These are phyloP conservation scores for Gisinianus flammeolus DNA, from an alignment of 2,888 invertebrate species.

Conservation along the genomic window DNA sequence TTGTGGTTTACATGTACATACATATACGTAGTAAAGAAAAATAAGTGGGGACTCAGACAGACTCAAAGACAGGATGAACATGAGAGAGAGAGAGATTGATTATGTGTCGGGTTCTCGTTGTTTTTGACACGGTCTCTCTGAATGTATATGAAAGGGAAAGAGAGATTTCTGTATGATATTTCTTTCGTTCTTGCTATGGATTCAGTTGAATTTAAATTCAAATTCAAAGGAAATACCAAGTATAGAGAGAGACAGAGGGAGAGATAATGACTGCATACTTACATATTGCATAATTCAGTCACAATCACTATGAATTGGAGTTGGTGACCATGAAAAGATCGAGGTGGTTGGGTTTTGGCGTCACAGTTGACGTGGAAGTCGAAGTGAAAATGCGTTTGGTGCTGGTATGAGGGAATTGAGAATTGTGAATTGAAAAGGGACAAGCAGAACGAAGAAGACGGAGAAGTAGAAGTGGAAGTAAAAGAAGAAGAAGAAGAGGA, in stretches of 20 bases:
- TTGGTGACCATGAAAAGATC: not conserved
- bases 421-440: too few relatives aligned
- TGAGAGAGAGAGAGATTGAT: constrained; percentile 1
- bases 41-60: too few relatives aligned
- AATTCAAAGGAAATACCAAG: too few relatives aligned
- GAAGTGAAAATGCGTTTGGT: not conserved
- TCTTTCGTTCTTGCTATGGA: too few relatives aligned
- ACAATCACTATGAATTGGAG: constrained; percentile 13
- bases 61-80: too few relatives aligned
- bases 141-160: not conserved
- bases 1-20: too few relatives aligned
- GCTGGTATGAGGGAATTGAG: too few relatives aligned
- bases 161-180: not conserved
- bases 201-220: not conserved
- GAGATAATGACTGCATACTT: not conserved
- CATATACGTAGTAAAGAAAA: too few relatives aligned
- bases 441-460: too few relatives aligned
- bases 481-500: not conserved
- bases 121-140: constrained; percentile 5
- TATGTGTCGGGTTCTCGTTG: not conserved
- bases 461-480: too few relatives aligned
- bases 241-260: not conserved
- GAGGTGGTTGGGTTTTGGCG: not conserved
- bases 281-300: constrained; percentile 27
- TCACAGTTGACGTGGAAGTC: not conserved